Base-by-base conservation (phyloP, 92 coral and sea anemone genomes). In the Siderastrea radians region DNA sequence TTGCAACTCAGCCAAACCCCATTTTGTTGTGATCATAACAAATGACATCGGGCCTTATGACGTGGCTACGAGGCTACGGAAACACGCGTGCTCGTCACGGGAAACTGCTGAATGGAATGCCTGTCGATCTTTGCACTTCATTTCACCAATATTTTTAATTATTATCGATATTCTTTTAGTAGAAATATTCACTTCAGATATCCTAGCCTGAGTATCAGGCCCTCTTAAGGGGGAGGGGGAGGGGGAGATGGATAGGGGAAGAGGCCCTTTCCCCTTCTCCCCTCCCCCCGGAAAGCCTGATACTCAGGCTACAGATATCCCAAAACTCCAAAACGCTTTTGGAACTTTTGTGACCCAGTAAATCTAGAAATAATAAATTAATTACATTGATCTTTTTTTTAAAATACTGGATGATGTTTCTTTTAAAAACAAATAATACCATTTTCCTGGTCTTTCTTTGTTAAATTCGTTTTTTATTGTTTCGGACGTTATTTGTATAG, bases 41-140 rank as follows among this genome's bases (percentile, higher is more conserved):
- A 55, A 84, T 90, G 96, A 93, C 96, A 90, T 90, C 43, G 79
- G 49, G 76, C 61, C 26, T 74, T 90, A 68, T 93, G 96, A 93
- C 96, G 96, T 93, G 96, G 93, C 95, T 72, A 48, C 59, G 52
- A 90, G 96, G 93, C 93, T 72, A n/a, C 8, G 52, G 19, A 72
- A 82, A 9, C 89, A 92, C 92, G 95, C 95, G 77, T 92, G 90
- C 81, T 67, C 68, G 7, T 0, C 5, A 11, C 5, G 17, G 26
- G 26, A 76, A 46, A 16, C 70, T 71, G 86, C 86, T 82, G 78
- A 49, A 52, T 47, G 9, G 46, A 10, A 46, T 47, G 58, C 5
- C 45, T 48, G 68, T 26, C 12, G 64, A 26, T 26, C 38, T 26
- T 74, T 7, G 45, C 16, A 15, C 5, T 57, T 7, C 3, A 14